A percentile compares a stretch with the other conserved stretches of the same genome.
Evolutionary conservation across 2,113 vertebrate species (phyloP).

Genomic region (Ploceus nigricollis): DNA sequence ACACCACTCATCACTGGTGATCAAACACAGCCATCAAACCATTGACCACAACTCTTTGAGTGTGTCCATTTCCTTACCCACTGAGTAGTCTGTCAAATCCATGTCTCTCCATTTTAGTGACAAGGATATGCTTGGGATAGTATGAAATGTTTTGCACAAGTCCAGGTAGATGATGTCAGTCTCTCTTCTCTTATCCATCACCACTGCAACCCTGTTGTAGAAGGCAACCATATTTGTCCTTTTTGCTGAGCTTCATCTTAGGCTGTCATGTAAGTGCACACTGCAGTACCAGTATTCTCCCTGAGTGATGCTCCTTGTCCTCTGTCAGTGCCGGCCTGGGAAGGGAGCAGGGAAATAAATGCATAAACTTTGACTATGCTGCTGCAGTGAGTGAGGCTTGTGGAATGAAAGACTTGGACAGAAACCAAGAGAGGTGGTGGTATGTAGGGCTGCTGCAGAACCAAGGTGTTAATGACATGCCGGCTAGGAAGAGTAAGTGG

Average conservation of each 20-base stretch:
- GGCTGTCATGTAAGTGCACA: rapidly evolving
- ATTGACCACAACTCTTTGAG: background rate
- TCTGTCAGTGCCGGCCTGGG: rapidly evolving
- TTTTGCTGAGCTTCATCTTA: background rate
- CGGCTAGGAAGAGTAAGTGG: background rate
- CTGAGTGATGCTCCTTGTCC: background rate
- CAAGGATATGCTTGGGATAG: background rate
- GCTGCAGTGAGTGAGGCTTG: background rate
- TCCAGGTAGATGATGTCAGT: background rate
- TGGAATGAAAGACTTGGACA: background rate
- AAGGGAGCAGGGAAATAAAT: rapidly evolving
- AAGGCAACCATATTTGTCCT: background rate
- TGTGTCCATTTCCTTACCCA: background rate
- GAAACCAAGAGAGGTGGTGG: background rate
- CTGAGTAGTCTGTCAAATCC: rapidly evolving
- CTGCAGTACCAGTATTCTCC: background rate
- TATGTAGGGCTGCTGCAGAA: background rate
- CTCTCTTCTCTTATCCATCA: background rate
- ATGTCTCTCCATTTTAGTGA: background rate
- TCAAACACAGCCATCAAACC: background rate
- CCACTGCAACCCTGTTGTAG: background rate
- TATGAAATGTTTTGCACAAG: background rate
- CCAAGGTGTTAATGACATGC: background rate
- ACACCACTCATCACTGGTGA: background rate
- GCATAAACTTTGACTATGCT: background rate